Evolutionary conservation across 2,113 vertebrate species (phyloP), one percentile per base, ranked within the genome.

Genomic region (Anguilla rostrata): DNA sequence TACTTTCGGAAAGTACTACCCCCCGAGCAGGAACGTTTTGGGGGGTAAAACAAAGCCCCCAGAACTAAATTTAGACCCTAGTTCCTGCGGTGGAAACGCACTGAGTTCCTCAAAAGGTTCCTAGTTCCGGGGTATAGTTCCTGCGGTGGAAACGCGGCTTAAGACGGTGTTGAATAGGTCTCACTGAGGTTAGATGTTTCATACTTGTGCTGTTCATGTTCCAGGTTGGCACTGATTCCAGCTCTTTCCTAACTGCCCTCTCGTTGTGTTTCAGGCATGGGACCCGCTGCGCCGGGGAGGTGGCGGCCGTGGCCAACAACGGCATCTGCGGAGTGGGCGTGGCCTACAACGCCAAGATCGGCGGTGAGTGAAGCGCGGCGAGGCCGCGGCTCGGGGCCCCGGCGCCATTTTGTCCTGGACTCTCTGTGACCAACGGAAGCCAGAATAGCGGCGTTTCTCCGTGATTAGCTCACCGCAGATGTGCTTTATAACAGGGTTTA

Each of bases 251-350:
- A 18, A 75, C 41, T 49, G 39, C 41, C 71, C 53, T 39, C 26
- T 82, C 56, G 49, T 0, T 89, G 7, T 15, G 56, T 40, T 87
- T 39, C 90, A 99, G 98, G 86, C 98, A 99, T 0, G 98, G 98
- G 71, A 99, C 98, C 0, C 96, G 98, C 57, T 99, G 98, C 87
- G 98, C 98, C 0, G 98, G 98, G 3, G 98, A 99, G 81, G 98
- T 99, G 71, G 98, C 98, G 0, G 98, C 98, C 0, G 96, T 96
- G 85, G 98, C 98, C 82, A 98, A 97, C 95, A 99, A 99, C 0
- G 97, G 96, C 0, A 96, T 99, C 92, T 99, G 98, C 14, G 98
- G 98, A 0, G 98, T 99, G 0, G 98, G 98, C 0, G 97, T 99
- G 88, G 98, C 98, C 0, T 99, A 97, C 93, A 96, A 99, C 0